These are phyloP conservation scores for Cairina moschata DNA, from an alignment of 2,113 vertebrate species.

Conservation along the genomic window DNA sequence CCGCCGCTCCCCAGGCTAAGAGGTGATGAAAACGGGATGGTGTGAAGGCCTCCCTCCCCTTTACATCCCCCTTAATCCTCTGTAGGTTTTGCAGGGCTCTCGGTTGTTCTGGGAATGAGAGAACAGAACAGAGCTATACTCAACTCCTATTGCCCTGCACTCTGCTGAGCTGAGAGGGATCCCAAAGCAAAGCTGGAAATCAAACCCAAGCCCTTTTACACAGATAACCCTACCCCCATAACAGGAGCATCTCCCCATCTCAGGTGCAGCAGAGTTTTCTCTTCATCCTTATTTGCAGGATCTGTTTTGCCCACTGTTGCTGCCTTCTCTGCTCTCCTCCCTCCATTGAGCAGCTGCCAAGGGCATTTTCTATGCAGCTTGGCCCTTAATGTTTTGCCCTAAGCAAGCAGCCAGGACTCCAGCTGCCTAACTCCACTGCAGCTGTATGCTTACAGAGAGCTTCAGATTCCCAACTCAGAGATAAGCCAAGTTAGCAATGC, in stretches of 20 bases:
- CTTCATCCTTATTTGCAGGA: neutral
- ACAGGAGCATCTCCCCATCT: neutral
- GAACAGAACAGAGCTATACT: neutral
- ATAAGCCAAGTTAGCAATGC: slow-evolving; percentile 58
- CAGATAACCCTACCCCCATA: neutral
- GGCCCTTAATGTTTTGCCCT: slow-evolving; percentile 24
- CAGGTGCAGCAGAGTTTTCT: neutral
- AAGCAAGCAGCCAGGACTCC: slow-evolving; percentile 59
- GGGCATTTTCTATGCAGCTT: slow-evolving; percentile 53
- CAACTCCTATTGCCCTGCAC: neutral
- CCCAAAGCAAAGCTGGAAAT: neutral
- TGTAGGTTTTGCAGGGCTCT: neutral
- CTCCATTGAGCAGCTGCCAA: neutral
- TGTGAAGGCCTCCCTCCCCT: neutral
- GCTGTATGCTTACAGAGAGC: slow-evolving; percentile 59
- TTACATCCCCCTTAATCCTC: neutral
- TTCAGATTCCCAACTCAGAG: slow-evolving; percentile 35
- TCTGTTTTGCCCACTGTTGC: neutral
- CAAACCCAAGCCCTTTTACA: neutral
- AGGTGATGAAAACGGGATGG: neutral
- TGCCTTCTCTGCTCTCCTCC: neutral
- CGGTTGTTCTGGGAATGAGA: neutral
- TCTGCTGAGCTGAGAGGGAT: neutral
- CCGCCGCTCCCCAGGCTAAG: neutral
- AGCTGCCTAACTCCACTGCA: slow-evolving; percentile 53